Percentiles rank a stretch among this genome's conserved stretches.
Conservation (phyloP, 2,113 vertebrate species). For the Mystacornis crossleyi region DNA sequence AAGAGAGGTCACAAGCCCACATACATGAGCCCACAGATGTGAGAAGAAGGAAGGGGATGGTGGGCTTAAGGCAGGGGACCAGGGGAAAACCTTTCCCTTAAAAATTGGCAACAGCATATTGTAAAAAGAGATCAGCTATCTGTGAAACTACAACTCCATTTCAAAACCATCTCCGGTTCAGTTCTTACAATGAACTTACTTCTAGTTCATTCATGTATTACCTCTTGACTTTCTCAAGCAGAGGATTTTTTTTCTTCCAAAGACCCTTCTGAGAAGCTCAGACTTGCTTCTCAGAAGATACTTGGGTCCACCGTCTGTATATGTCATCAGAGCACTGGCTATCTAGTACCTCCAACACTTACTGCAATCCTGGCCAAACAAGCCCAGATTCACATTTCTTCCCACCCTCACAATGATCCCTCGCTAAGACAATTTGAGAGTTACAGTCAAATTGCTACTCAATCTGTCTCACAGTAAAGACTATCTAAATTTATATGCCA, state of each 20-base stretch:
- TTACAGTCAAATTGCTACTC: not conserved
- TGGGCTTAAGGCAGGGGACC: not conserved
- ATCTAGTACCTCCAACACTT: not conserved
- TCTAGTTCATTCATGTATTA: not conserved
- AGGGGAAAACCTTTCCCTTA: not conserved
- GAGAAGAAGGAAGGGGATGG: not conserved
- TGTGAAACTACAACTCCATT: not conserved
- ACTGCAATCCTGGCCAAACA: not conserved
- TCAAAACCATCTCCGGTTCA: not conserved
- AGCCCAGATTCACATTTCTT: not conserved
- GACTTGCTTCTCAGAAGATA: not conserved
- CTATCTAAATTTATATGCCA: not conserved
- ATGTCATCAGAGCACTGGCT: not conserved
- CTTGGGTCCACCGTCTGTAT: not conserved
- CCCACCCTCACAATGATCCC: not conserved
- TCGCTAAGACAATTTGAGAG: not conserved
- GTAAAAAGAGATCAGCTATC: not conserved
- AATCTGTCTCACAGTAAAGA: not conserved
- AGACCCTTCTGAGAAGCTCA: not conserved
- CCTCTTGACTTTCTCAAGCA: not conserved
- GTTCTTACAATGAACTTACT: not conserved
- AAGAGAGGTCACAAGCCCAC: not conserved
- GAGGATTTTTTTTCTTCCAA: not conserved
- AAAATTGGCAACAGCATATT: not conserved
- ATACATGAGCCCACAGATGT: fast-evolving